These are phyloP conservation scores for Argynnis bischoffii DNA, from an alignment of 2,888 invertebrate species.

Conservation along the genomic window DNA sequence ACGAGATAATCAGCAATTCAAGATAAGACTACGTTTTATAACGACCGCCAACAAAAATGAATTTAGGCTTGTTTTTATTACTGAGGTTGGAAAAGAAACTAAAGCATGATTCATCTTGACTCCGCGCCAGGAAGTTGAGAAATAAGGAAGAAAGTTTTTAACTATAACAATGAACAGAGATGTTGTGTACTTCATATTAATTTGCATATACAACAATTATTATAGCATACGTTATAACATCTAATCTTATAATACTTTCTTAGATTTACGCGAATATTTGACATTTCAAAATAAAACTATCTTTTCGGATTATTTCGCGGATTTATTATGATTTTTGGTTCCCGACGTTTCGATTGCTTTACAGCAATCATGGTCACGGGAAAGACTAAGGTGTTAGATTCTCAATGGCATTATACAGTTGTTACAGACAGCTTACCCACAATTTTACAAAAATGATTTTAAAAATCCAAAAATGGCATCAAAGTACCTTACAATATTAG, in stretches of 20 bases:
- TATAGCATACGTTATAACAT: conserved; percentile 1
- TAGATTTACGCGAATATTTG: too few relatives aligned
- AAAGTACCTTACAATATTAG: too few relatives aligned
- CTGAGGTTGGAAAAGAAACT: conserved; percentile 23
- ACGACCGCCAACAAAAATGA: conserved; percentile 4
- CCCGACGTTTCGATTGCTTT: too few relatives aligned
- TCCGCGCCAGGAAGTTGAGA: conserved; percentile 25
- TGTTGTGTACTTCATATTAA: conserved; percentile 8
- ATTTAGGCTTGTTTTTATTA: conserved; percentile 14
- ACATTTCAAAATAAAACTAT: too few relatives aligned
- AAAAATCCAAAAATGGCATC: too few relatives aligned
- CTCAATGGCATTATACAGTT: too few relatives aligned
- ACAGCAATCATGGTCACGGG: too few relatives aligned
- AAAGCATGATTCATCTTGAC: conserved; percentile 27
- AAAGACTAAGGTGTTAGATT: too few relatives aligned
- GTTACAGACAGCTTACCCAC: too few relatives aligned
- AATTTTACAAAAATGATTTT: too few relatives aligned
- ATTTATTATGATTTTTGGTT: too few relatives aligned
- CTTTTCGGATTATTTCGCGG: too few relatives aligned
- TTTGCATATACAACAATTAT: conserved; percentile 15
- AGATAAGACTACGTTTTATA: neutral
- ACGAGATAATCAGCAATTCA: neutral
- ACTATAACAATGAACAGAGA: conserved; percentile 13
- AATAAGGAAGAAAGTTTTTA: conserved; percentile 24
- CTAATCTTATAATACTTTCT: conserved; percentile 9